These are phyloP conservation scores for Leistus spinibarbis DNA, from an alignment of 2,888 invertebrate genomes.

Conservation along the genomic window DNA sequence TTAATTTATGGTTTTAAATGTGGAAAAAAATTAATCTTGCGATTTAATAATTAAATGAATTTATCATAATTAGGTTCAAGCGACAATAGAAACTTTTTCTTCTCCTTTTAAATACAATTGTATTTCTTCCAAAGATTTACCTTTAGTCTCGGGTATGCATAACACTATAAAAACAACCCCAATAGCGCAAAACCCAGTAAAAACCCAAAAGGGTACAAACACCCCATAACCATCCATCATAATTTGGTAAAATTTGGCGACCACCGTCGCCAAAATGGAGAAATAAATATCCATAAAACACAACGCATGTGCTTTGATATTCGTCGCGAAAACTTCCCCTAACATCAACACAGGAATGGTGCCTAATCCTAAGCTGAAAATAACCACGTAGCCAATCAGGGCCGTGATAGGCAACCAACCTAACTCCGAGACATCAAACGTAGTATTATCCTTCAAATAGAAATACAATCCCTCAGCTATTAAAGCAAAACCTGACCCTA, in stretches of 20 bases:
- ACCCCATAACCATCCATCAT: slow-evolving; percentile 65
- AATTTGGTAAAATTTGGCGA: slow-evolving; percentile 58
- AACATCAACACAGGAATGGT: slow-evolving; percentile 60
- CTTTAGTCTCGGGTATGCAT: slow-evolving; percentile 72
- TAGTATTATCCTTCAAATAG: slow-evolving; percentile 55
- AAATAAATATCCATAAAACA: slow-evolving; percentile 62
- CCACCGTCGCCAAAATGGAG: slow-evolving; percentile 57
- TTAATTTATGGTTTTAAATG: too few species aligned
- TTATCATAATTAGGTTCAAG: not conserved
- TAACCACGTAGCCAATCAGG: slow-evolving; percentile 59
- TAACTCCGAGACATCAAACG: slow-evolving; percentile 50
- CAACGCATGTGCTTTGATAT: slow-evolving; percentile 63
- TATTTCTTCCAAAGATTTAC: slow-evolving; percentile 71
- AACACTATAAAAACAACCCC: slow-evolving; percentile 66
- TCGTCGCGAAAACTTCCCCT: slow-evolving; percentile 62
- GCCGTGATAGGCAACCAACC: slow-evolving; percentile 60
- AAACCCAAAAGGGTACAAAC: slow-evolving; percentile 70
- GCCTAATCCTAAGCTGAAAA: slow-evolving; percentile 61
- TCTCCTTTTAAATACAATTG: slow-evolving; percentile 65
- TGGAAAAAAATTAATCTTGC: too few species aligned
- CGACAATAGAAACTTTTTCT: slow-evolving; percentile 31
- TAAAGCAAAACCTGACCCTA: slow-evolving; percentile 56
- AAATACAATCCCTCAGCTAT: slow-evolving; percentile 57
- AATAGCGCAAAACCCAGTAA: slow-evolving; percentile 64
- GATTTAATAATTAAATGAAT: too few species aligned